A percentile compares a stretch with the other conserved stretches of the same genome.
Conservation (phyloP, 2,113 vertebrate genomes). For the Microcebus jonahi region DNA sequence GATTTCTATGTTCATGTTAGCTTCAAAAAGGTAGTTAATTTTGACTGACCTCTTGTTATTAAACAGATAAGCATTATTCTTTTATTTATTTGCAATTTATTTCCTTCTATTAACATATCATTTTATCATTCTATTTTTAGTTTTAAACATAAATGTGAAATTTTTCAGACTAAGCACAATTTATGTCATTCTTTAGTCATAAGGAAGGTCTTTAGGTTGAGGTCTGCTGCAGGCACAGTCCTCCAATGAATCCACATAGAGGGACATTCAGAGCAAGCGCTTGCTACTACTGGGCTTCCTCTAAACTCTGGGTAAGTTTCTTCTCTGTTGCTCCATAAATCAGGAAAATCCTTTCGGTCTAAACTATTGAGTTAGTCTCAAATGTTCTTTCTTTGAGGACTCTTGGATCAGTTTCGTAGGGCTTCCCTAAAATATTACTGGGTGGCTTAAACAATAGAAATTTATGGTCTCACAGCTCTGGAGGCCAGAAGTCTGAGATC, state of each 20-base stretch:
- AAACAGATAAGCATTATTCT: background rate
- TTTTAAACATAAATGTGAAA: background rate
- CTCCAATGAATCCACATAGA: background rate
- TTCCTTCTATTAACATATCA: background rate
- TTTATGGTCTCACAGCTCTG: background rate
- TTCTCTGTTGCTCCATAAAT: background rate
- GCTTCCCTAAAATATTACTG: background rate
- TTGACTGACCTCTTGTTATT: background rate
- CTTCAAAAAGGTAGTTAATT: background rate
- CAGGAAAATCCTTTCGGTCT: background rate
- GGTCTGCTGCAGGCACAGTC: background rate
- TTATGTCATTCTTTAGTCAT: background rate
- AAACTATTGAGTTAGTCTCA: background rate
- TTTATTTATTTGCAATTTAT: conserved; percentile 16
- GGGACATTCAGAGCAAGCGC: background rate
- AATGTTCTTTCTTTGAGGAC: background rate
- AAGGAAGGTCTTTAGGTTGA: background rate
- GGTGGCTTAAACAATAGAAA: background rate
- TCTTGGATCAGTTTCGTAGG: background rate
- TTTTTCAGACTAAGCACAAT: background rate
- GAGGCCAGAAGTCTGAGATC: background rate
- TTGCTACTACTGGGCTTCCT: background rate
- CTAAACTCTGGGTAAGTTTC: background rate
- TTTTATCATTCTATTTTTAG: background rate
- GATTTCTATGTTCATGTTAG: background rate